Conservation (phyloP, 1,140 invertebrate species). For the Notospermus geniculatus region DNA sequence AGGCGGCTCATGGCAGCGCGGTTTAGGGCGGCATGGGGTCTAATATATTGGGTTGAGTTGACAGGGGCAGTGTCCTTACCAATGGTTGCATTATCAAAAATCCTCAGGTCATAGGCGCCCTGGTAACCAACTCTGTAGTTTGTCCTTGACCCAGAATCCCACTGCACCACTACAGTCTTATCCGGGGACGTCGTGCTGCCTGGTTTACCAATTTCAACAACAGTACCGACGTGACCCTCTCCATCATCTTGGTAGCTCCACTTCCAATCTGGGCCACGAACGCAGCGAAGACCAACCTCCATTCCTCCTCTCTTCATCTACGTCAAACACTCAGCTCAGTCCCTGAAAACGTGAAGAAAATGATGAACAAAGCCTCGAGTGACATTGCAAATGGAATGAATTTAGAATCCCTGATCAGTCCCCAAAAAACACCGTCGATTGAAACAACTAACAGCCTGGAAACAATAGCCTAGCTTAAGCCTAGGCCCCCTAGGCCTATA, state of each 20-base stretch:
- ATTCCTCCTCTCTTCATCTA: slow-evolving; percentile 18
- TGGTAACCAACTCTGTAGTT: slow-evolving; percentile 89
- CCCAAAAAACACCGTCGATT: too few relatives aligned
- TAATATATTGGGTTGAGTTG: too few relatives aligned
- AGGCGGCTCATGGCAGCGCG: too few relatives aligned
- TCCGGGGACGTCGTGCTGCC: slow-evolving; percentile 70
- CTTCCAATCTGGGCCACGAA: slow-evolving; percentile 95
- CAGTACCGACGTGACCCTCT: slow-evolving; percentile 62
- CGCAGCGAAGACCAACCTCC: slow-evolving; percentile 67
- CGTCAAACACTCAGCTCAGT: too few relatives aligned
- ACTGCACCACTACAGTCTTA: slow-evolving; percentile 87
- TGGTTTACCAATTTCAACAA: slow-evolving; percentile 77
- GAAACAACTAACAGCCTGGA: too few relatives aligned
- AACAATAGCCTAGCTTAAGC: too few relatives aligned
- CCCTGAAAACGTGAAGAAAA: too few relatives aligned
- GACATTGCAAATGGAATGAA: too few relatives aligned
- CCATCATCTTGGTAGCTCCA: slow-evolving; percentile 92
- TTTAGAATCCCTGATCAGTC: too few relatives aligned
- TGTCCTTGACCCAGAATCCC: slow-evolving; percentile 82
- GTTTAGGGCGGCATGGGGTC: too few relatives aligned
- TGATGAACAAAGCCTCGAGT: too few relatives aligned
- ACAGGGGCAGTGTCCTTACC: slow-evolving; percentile 58
- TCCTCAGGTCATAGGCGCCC: slow-evolving; percentile 76
- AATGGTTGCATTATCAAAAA: slow-evolving; percentile 82
- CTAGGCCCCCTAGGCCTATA: too few relatives aligned